These are phyloP conservation scores for Plectrocnemia conspersa DNA, from an alignment of 1,140 invertebrate genomes.

Conservation along the genomic window DNA sequence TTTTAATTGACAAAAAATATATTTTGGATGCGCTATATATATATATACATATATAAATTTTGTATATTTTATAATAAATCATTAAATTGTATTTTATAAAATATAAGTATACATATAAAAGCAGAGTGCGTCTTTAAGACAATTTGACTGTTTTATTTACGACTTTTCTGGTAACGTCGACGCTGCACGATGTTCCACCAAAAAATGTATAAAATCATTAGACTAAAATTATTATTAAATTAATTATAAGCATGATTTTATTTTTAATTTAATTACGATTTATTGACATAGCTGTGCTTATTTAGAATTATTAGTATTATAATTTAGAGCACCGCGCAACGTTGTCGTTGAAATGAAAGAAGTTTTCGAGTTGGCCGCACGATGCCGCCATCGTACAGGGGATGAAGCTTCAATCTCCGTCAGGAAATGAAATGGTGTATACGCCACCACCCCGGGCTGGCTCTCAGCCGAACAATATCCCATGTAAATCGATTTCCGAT, in stretches of 20 bases:
- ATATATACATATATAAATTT: background rate
- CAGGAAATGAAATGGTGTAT: slow-evolving; percentile 28
- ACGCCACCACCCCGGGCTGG: slow-evolving; percentile 17
- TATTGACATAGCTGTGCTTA: background rate
- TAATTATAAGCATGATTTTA: background rate
- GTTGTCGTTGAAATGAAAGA: slow-evolving; percentile 20
- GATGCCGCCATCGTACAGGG: slow-evolving; percentile 29
- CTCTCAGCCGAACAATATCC: slow-evolving; percentile 21
- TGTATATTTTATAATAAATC: background rate
- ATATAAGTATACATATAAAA: too few species aligned
- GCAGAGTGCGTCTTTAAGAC: slow-evolving; percentile 14
- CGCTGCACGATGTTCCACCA: slow-evolving; percentile 21
- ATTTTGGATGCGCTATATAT: too few species aligned
- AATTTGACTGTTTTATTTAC: slow-evolving; percentile 31
- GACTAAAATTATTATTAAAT: background rate
- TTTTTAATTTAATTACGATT: background rate
- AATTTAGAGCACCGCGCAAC: slow-evolving; percentile 14
- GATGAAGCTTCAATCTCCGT: slow-evolving; percentile 28
- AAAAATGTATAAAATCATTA: slow-evolving; percentile 4
- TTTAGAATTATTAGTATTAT: background rate
- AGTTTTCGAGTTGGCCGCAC: slow-evolving; percentile 29
- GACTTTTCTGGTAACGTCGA: slow-evolving; percentile 27
- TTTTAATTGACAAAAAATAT: too few species aligned
- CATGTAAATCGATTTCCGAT: slow-evolving; percentile 32
- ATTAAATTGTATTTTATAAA: background rate